Evolutionary conservation across 2,113 vertebrate species (phyloP).

Genomic region (Nestor notabilis): DNA sequence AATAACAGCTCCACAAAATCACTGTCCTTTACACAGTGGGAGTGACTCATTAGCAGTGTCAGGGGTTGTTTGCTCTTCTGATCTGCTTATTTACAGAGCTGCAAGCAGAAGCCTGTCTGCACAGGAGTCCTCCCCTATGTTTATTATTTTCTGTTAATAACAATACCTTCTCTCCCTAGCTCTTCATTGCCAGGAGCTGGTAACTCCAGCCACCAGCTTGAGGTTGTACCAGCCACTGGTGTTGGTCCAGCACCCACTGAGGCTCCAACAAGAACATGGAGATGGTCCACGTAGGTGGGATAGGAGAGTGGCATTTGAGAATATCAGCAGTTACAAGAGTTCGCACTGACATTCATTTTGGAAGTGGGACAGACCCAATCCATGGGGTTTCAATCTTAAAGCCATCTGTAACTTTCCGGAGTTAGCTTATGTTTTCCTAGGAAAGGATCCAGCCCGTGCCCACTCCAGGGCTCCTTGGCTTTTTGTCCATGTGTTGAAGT

Average conservation of each 20-base stretch:
- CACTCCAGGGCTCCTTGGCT: background rate
- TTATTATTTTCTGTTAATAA: background rate
- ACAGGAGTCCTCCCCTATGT: background rate
- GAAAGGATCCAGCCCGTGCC: background rate
- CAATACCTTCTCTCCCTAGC: background rate
- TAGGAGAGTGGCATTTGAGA: background rate
- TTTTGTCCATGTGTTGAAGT: background rate
- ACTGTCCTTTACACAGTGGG: background rate
- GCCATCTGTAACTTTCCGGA: background rate
- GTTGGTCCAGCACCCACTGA: background rate
- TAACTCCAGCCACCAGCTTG: background rate
- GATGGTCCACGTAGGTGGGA: background rate
- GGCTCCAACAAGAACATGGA: background rate
- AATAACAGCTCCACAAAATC: background rate
- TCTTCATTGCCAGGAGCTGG: background rate
- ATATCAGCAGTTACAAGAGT: background rate
- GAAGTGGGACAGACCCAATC: background rate
- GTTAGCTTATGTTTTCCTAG: background rate
- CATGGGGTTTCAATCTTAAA: background rate
- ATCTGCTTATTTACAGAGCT: background rate
- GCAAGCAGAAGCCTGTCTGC: background rate
- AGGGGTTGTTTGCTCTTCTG: background rate
- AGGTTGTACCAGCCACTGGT: background rate
- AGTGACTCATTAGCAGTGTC: background rate
- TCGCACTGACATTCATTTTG: background rate